A percentile compares a stretch with the other conserved stretches of the same genome.
Conservation (phyloP, 2,888 invertebrate species). For the Amphipoea lucens region DNA sequence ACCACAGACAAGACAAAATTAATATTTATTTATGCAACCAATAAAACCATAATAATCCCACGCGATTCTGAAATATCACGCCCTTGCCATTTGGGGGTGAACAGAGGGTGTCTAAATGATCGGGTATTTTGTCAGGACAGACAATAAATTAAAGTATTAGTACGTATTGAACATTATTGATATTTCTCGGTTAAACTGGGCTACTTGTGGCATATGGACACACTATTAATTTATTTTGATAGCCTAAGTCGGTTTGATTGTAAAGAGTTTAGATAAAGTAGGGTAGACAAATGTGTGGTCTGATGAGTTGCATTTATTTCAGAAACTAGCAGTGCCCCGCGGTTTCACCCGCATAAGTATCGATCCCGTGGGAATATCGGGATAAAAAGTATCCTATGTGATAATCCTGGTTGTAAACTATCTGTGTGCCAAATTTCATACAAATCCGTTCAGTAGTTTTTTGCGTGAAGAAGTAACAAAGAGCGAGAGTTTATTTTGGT, state of each 20-base stretch:
- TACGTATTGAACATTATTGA: constrained; percentile 76
- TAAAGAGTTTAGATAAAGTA: constrained; percentile 7
- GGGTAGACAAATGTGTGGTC: background rate
- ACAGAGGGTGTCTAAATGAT: constrained; percentile 71
- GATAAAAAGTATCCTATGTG: too few species aligned
- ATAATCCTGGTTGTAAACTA: too few species aligned
- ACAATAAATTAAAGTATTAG: constrained; percentile 86
- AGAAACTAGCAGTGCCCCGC: too few species aligned
- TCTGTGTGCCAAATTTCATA: too few species aligned
- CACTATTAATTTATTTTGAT: constrained; percentile 57
- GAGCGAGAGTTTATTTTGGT: too few species aligned
- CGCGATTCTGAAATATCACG: constrained; percentile 80
- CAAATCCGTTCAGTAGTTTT: too few species aligned
- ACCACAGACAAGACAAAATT: constrained; percentile 54
- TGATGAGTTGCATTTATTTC: constrained; percentile 8
- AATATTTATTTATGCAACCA: constrained; percentile 73
- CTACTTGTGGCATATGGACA: constrained; percentile 62
- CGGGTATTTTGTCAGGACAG: constrained; percentile 79
- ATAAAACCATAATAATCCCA: constrained; percentile 81
- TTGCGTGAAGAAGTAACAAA: too few species aligned
- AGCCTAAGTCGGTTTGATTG: constrained; percentile 21
- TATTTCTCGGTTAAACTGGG: constrained; percentile 73
- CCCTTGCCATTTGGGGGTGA: constrained; percentile 75
- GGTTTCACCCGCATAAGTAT: too few species aligned
- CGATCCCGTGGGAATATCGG: too few species aligned